Percentiles rank a stretch among this genome's conserved stretches.
These are phyloP conservation scores for Linepithema humile DNA, from an alignment of 1,140 invertebrate genomes.

Conservation along the genomic window DNA sequence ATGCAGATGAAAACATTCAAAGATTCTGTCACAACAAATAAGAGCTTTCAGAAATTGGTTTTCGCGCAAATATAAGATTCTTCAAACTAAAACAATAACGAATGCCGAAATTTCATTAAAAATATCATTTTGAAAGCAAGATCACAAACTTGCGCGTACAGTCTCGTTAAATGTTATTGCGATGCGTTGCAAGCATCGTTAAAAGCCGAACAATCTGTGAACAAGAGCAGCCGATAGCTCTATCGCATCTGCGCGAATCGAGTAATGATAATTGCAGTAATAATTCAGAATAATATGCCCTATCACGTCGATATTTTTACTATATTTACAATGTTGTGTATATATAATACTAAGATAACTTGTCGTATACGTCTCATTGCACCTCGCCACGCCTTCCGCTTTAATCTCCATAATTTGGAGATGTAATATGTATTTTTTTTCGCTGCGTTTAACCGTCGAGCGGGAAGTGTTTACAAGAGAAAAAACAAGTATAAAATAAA, in stretches of 20 bases:
- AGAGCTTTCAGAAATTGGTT: not conserved
- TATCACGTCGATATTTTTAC: constrained; percentile 75
- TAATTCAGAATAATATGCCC: constrained; percentile 63
- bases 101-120: not conserved
- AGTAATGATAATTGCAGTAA: constrained; percentile 56
- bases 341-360: constrained; percentile 79
- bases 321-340: constrained; percentile 80
- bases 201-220: not conserved
- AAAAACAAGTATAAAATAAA: constrained; percentile 25
- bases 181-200: constrained; percentile 9
- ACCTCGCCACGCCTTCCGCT: constrained; percentile 57
- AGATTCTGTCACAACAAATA: not conserved
- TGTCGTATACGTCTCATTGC: constrained; percentile 81
- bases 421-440: constrained; percentile 1
- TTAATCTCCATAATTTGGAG: constrained; percentile 36
- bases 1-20: not conserved
- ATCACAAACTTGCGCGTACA: constrained; percentile 17
- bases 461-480: not conserved
- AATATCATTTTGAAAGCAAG: constrained; percentile 22
- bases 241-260: constrained; percentile 33
- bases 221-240: constrained; percentile 5
- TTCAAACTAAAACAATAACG: not conserved
- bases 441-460: not conserved
- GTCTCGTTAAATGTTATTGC: constrained; percentile 28
- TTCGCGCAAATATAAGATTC: constrained; percentile 5